These are phyloP conservation scores for Tragelaphus buxtoni DNA, from an alignment of 2,113 vertebrate species.

Conservation along the genomic window DNA sequence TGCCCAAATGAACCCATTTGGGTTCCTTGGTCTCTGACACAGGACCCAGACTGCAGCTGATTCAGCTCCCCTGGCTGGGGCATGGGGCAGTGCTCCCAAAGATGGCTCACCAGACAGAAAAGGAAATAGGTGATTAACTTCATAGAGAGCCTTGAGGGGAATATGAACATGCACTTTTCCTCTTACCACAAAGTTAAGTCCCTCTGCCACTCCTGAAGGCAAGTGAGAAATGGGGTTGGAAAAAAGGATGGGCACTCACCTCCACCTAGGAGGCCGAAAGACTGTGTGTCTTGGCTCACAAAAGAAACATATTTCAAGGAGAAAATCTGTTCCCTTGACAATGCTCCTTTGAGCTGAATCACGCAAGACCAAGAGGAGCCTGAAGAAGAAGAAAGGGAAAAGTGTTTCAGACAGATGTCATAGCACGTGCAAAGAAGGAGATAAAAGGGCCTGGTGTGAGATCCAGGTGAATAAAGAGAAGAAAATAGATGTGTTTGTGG, in stretches of 20 bases:
- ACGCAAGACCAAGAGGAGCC: not conserved
- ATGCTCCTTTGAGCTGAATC: not conserved
- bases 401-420: not conserved
- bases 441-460: not conserved
- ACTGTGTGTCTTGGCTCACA: not conserved
- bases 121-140: not conserved
- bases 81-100: too few relatives aligned
- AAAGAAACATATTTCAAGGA: not conserved
- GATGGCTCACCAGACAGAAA: not conserved
- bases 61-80: rapidly evolving
- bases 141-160: not conserved
- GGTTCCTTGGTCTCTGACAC: rapidly evolving
- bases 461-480: not conserved
- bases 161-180: not conserved
- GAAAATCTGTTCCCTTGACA: not conserved
- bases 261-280: not conserved
- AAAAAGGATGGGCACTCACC: not conserved
- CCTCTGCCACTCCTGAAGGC: not conserved
- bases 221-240: not conserved
- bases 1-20: not conserved
- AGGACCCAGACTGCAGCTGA: not conserved
- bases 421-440: not conserved
- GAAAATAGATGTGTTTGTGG: not conserved
- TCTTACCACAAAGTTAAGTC: not conserved
- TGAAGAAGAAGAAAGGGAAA: not conserved